Conservation (phyloP, 53 echinoderm and acorn worm species). For the Paracentrotus lividus region DNA sequence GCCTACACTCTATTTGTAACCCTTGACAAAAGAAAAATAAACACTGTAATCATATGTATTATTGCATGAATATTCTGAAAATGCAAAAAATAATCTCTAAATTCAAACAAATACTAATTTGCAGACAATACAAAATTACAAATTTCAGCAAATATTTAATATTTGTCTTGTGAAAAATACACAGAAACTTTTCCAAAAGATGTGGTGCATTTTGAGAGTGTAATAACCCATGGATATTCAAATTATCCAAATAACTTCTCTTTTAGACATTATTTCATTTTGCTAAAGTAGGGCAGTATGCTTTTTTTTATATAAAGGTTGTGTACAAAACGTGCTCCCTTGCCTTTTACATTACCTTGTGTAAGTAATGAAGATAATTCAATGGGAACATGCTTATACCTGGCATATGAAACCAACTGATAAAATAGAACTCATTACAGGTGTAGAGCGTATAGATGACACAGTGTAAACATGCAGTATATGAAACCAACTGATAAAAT, state of each 20-base stretch:
- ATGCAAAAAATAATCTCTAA: neutral
- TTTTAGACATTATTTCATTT: too few relatives aligned
- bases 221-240: neutral
- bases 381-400: neutral
- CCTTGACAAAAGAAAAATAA: neutral
- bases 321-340: neutral
- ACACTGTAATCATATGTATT: neutral
- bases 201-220: neutral
- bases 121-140: neutral
- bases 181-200: neutral
- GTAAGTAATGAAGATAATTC: neutral
- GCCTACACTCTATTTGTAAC: too few relatives aligned
- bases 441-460: too few relatives aligned
- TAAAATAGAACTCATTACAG: neutral
- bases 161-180: neutral
- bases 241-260: too few relatives aligned
- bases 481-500: slow-evolving; percentile 28
- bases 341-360: neutral
- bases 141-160: neutral
- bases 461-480: too few relatives aligned
- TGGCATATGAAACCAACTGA: neutral
- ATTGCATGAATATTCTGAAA: neutral
- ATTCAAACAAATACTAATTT: neutral
- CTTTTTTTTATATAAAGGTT: too few relatives aligned
- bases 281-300: too few relatives aligned